A percentile compares a stretch with the other conserved stretches of the same genome.
Conservation (phyloP, 2,797 vertebrate species). For the Neomorphus geoffroyi region DNA sequence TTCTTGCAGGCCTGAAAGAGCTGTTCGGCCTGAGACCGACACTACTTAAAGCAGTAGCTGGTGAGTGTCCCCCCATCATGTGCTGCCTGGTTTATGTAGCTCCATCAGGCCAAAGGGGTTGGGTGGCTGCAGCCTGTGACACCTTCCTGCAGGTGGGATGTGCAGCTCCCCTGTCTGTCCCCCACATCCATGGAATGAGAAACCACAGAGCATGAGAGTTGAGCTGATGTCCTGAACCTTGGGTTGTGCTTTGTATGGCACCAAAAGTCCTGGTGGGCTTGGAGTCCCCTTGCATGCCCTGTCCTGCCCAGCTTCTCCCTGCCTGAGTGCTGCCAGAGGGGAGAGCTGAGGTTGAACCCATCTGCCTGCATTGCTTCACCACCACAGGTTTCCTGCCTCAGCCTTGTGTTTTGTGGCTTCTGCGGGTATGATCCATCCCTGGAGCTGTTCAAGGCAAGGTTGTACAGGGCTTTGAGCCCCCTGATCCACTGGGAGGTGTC, state of each 20-base stretch:
- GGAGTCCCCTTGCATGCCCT: not conserved
- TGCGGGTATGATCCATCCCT: not conserved
- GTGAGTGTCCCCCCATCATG: not conserved
- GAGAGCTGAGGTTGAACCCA: not conserved
- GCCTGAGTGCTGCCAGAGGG: not conserved
- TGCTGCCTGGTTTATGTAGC: fast-evolving
- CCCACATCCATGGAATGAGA: fast-evolving
- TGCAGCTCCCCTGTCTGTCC: not conserved
- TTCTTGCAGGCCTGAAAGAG: conserved; percentile 35
- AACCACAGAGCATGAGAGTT: not conserved
- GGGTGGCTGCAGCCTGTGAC: not conserved
- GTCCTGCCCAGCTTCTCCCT: not conserved
- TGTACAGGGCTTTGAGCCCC: no score
- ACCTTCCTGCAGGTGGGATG: fast-evolving
- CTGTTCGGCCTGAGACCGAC: not conserved
- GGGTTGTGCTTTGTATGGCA: not conserved
- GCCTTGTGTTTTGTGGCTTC: not conserved
- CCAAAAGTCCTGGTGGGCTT: not conserved
- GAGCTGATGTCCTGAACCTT: not conserved
- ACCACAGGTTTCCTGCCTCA: not conserved
- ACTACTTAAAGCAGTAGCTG: conserved; percentile 5
- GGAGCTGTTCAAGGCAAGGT: no score
- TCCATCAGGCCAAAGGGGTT: not conserved
- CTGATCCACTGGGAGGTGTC: no score
- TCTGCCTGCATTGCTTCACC: not conserved